Conservation (phyloP, 1,140 invertebrate genomes). For the Drosophila lacertosa region DNA sequence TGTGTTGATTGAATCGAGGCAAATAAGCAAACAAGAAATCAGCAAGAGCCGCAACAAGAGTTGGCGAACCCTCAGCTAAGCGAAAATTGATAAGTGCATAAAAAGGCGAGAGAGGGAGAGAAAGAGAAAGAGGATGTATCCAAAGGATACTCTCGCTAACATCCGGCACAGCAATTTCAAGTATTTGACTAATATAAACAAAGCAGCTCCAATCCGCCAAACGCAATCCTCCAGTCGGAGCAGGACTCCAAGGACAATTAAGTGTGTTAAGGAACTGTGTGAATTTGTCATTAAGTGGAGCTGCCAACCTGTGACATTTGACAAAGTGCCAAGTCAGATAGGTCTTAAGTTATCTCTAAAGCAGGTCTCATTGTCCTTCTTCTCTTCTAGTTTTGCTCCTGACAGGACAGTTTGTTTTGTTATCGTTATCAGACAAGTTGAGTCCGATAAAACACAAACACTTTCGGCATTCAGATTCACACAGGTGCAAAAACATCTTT, state of each 20-base stretch:
- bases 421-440: conserved; percentile 31
- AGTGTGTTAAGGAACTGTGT: conserved; percentile 27
- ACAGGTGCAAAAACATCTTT: background rate
- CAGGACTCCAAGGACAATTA: conserved; percentile 46
- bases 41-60: conserved; percentile 36
- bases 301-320: conserved; percentile 33
- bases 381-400: conserved; percentile 3
- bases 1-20: conserved; percentile 75
- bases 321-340: conserved; percentile 27
- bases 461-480: conserved; percentile 7
- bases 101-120: conserved; percentile 21
- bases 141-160: conserved; percentile 31
- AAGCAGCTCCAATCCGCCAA: conserved; percentile 9
- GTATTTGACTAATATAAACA: conserved; percentile 48
- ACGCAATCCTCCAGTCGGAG: background rate
- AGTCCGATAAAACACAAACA: conserved; percentile 25
- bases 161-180: conserved; percentile 15
- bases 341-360: conserved; percentile 2
- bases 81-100: conserved; percentile 75
- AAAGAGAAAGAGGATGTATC: conserved; percentile 34
- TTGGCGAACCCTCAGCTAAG: conserved; percentile 34
- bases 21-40: conserved; percentile 79
- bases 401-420: conserved; percentile 38
- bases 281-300: conserved; percentile 27
- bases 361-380: too few relatives aligned